Base-by-base conservation (phyloP, 2,888 invertebrate genomes). In the Holacanthella duospinosa region DNA sequence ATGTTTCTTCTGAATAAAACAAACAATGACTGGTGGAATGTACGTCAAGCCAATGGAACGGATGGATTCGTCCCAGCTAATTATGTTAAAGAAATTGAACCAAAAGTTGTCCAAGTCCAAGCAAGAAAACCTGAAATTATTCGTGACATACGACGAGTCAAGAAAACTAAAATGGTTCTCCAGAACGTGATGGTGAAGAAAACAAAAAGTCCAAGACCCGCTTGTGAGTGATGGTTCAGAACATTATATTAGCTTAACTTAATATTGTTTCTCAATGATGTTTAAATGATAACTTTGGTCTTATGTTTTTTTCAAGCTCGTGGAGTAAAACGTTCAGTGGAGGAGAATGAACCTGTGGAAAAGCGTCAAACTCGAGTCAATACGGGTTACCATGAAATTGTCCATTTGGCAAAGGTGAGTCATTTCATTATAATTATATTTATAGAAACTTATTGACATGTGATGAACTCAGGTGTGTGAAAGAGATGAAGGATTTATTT, bases 1-100 rank as follows among this genome's bases (percentile, higher is more conserved):
- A 90, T 97, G 89, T 87, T 93, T 75, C 81, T 99, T 1, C 83
- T 97, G 68, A 92, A 89, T 76, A 93, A 93, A 79, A 94, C 93
- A 6, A 97, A 96, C 79, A 86, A 88, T 0, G 99, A 99, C 77
- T 97, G 97, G 97, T 99, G 99, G 99, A 92, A 92, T 74, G 91
- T 96, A n/a, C 82, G 93, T 19, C 93, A 93, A 77, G 85, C 86
- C 0, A 92, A 91, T 75, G 89, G 95, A 0, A 84, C 85, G 0
- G 96, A 96, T 75, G 97, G 97, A 1, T 99, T 95, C 78, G 95
- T 97, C 2, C 99, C 99, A 0, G 95, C 94, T 1, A 95, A 93
- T 79, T 97, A 97, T 78, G 92, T 97, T 19, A 84, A 88, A 36
- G 93, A 94, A 79, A 84, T 93, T 56, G 93, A 94, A 70, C 90